These are phyloP conservation scores for Spea hammondii DNA, from an alignment of 2,797 vertebrate genomes.

Conservation along the genomic window DNA sequence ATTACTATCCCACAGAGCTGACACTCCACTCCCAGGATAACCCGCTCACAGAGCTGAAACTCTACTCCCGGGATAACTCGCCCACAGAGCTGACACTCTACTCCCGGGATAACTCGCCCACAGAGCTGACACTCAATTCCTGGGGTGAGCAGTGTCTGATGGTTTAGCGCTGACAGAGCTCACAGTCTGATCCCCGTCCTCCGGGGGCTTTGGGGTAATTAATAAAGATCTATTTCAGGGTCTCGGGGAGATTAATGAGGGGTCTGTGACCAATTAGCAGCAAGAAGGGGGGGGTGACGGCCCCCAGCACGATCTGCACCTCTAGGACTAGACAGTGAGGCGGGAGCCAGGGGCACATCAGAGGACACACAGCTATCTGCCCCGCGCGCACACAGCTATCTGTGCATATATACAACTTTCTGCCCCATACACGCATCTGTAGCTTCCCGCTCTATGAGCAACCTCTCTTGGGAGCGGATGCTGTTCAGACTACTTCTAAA, in stretches of 20 bases:
- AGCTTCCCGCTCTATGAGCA: no score
- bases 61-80: no score
- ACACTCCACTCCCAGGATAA: no score
- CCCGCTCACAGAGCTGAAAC: no score
- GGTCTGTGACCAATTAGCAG: constrained; percentile 18
- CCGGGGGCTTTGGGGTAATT: background rate
- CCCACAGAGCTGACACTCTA: no score
- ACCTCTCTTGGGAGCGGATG: constrained; percentile 9
- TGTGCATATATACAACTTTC: background rate
- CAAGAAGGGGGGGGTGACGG: background rate
- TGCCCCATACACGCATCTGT: background rate
- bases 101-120: background rate
- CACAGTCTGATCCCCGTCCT: background rate
- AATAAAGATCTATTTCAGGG: background rate
- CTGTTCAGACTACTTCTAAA: background rate
- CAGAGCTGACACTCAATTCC: background rate
- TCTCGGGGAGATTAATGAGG: background rate
- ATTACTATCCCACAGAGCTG: no score
- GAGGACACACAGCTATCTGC: background rate
- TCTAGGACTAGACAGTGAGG: constrained; percentile 3
- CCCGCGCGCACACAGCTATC: background rate
- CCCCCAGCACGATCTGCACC: background rate
- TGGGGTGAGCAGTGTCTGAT: background rate
- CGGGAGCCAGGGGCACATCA: background rate
- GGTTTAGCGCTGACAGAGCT: background rate